Evolutionary conservation across 2,797 vertebrate genomes (phyloP).

Genomic region (Amazona ochrocephala): DNA sequence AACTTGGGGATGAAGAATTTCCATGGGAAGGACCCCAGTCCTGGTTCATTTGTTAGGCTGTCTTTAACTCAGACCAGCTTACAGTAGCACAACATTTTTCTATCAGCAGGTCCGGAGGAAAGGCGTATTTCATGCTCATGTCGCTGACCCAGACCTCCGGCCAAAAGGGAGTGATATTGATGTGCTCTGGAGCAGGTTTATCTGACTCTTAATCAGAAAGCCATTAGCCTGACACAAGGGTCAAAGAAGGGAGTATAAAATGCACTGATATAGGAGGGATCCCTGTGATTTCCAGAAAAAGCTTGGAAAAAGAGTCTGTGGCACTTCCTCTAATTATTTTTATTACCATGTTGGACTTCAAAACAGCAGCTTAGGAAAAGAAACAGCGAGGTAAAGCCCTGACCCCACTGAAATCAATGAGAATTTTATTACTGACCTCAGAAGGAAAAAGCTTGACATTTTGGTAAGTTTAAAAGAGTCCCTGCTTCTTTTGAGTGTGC

Average conservation of each 20-base stretch:
- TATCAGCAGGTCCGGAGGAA: neutral
- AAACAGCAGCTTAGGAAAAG: conserved; percentile 45
- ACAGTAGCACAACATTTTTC: conserved; percentile 16
- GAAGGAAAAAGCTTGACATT: neutral
- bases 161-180: neutral
- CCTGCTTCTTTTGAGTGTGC: neutral
- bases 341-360: conserved; percentile 48
- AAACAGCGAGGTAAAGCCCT: neutral
- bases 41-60: neutral
- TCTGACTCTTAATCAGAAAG: conserved; percentile 50
- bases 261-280: neutral
- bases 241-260: conserved; percentile 34
- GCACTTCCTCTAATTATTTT: conserved; percentile 64
- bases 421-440: conserved; percentile 36
- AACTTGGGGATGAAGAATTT: neutral
- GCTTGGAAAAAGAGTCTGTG: conserved; percentile 33
- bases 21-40: neutral
- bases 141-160: conserved; percentile 3
- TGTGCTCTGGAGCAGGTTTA: conserved; percentile 30
- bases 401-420: neutral
- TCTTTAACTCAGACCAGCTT: neutral
- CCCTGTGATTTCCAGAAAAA: neutral
- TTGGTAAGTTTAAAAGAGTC: neutral
- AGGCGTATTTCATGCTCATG: neutral
- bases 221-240: conserved; percentile 52